Conservation (phyloP, 2,888 invertebrate species). For the Geophilus truncorum region DNA sequence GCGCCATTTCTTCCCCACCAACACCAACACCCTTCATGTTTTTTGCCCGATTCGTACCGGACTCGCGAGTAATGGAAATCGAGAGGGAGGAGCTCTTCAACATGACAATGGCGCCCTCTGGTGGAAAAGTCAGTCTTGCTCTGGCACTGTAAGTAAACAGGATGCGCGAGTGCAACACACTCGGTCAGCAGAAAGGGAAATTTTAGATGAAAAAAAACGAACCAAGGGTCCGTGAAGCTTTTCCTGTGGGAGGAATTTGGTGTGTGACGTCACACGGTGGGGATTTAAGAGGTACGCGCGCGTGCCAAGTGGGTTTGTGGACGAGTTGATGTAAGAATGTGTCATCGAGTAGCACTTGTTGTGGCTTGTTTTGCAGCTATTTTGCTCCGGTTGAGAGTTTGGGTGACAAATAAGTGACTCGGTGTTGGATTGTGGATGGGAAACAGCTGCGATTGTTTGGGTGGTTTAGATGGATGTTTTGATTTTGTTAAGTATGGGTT, state of each 20-base stretch:
- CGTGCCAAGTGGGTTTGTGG: neutral
- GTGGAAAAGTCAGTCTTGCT: neutral
- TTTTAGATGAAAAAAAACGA: neutral
- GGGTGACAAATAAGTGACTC: neutral
- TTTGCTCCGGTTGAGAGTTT: neutral
- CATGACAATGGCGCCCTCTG: constrained; percentile 5
- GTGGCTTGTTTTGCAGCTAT: neutral
- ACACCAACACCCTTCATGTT: neutral
- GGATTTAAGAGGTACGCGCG: neutral
- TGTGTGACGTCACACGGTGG: neutral
- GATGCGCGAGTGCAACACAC: constrained; percentile 7
- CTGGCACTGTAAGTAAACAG: constrained; percentile 20
- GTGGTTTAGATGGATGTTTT: no score
- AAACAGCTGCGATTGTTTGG: neutral
- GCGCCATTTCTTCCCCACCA: neutral
- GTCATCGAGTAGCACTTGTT: neutral
- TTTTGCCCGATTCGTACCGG: neutral
- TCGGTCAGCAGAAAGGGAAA: neutral
- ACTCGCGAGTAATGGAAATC: neutral
- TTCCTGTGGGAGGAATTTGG: constrained; percentile 4
- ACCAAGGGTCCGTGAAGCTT: neutral
- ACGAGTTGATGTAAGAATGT: constrained; percentile 7
- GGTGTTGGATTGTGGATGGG: neutral
- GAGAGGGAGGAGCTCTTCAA: constrained; percentile 7
- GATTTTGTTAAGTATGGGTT: no score